These are phyloP conservation scores for Matsumurasca onukii DNA, from an alignment of 1,140 invertebrate genomes.

Conservation along the genomic window DNA sequence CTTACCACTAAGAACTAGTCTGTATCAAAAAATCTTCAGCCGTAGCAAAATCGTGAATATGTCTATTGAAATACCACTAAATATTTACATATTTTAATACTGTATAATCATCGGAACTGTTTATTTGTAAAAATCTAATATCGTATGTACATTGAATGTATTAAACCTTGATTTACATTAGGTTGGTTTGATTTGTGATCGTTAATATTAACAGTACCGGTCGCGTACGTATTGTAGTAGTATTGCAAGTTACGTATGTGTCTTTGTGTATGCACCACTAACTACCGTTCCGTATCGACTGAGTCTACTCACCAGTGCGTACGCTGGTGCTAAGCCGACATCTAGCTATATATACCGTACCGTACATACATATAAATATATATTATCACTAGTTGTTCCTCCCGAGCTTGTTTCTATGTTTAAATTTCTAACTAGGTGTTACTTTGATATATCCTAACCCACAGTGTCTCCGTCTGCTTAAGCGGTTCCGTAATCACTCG, in stretches of 20 bases:
- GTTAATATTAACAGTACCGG: not conserved
- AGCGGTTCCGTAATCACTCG: slow-evolving; percentile 9
- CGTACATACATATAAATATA: too few species aligned
- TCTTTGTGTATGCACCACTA: not conserved
- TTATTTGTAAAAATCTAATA: slow-evolving; percentile 13
- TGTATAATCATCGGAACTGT: slow-evolving; percentile 8
- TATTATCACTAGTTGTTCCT: slow-evolving; percentile 18
- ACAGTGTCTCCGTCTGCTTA: slow-evolving; percentile 15
- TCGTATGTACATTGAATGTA: slow-evolving; percentile 23
- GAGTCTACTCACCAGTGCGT: not conserved
- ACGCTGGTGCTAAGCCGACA: too few species aligned
- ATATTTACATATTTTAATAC: slow-evolving; percentile 30
- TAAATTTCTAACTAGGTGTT: slow-evolving; percentile 12
- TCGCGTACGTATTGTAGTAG: not conserved
- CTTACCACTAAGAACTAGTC: slow-evolving; percentile 23
- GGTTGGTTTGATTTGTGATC: not conserved
- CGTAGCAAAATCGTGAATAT: slow-evolving; percentile 29
- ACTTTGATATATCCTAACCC: slow-evolving; percentile 18
- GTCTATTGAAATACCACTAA: slow-evolving; percentile 29
- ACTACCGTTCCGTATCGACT: not conserved
- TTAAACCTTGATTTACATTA: not conserved
- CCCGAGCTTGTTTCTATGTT: slow-evolving; percentile 13
- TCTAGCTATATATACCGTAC: too few species aligned
- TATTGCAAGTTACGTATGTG: not conserved
- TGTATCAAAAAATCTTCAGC: slow-evolving; percentile 13